Evolutionary conservation across 1,140 invertebrate species (phyloP).

Genomic region (Scaptomyza pallida): DNA sequence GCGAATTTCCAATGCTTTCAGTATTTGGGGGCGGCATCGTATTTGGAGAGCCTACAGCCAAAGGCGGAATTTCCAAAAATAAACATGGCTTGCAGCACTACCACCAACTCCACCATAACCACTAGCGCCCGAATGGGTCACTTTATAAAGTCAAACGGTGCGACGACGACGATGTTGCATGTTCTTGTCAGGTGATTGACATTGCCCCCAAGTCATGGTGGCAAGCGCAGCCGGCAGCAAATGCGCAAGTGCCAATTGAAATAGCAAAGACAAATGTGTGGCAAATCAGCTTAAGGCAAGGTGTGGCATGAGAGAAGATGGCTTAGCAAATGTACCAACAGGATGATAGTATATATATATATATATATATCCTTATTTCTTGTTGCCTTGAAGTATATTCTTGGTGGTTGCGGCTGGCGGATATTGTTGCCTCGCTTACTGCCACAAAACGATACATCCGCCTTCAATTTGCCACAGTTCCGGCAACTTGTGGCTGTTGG

Average conservation of each 20-base stretch:
- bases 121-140: conserved; percentile 12
- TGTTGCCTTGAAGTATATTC: background rate
- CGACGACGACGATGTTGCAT: conserved; percentile 36
- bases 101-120: background rate
- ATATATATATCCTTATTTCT: too few species aligned
- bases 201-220: conserved; percentile 1
- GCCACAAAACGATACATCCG: conserved; percentile 43
- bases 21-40: conserved; percentile 15
- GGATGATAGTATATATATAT: too few species aligned
- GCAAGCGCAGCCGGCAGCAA: conserved; percentile 5
- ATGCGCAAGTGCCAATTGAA: conserved; percentile 14
- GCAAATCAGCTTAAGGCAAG: conserved; percentile 44
- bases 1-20: conserved; percentile 33
- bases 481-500: conserved; percentile 52
- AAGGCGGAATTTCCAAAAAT: conserved; percentile 20
- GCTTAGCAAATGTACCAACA: background rate
- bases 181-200: conserved; percentile 48
- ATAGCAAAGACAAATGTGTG: conserved; percentile 37
- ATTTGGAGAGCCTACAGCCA: conserved; percentile 2
- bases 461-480: conserved; percentile 72
- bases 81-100: conserved; percentile 27
- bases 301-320: background rate
- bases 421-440: conserved; percentile 6
- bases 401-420: background rate
- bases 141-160: conserved; percentile 41